phyloP scores from a whole-genome alignment of 2,888 invertebrate species.

The Asteroscopus sphinx region DNA sequence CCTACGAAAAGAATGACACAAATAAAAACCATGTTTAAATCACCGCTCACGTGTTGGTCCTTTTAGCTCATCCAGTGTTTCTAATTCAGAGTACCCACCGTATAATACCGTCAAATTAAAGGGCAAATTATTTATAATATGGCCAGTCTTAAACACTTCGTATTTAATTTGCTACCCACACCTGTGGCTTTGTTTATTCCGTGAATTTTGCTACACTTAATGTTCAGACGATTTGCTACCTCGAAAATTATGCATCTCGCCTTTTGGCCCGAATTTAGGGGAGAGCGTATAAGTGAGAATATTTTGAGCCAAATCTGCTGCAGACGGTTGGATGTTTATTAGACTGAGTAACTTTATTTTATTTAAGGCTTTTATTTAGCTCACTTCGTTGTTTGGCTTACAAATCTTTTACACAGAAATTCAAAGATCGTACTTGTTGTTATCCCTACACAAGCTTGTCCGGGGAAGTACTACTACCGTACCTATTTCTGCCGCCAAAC shows the following conservation, averaged over 20 bases:
- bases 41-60: slow-evolving; percentile 7
- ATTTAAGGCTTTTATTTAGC: not conserved
- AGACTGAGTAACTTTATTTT: not conserved
- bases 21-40: slow-evolving; percentile 8
- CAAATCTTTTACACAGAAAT: too few species aligned
- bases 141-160: slow-evolving; percentile 64
- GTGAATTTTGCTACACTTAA: slow-evolving; percentile 69
- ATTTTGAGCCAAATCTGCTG: slow-evolving; percentile 47
- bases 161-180: slow-evolving; percentile 78
- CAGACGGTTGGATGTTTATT: slow-evolving; percentile 32
- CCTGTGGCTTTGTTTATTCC: slow-evolving; percentile 85
- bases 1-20: not conserved
- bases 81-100: slow-evolving; percentile 37
- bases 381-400: slow-evolving; percentile 22
- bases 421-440: too few species aligned
- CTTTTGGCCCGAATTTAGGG: slow-evolving; percentile 43
- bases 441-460: too few species aligned
- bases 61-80: slow-evolving; percentile 14
- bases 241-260: slow-evolving; percentile 59
- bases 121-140: slow-evolving; percentile 76
- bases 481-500: too few species aligned
- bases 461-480: too few species aligned
- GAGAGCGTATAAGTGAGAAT: slow-evolving; percentile 34
- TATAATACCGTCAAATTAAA: slow-evolving; percentile 67
- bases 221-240: slow-evolving; percentile 64